phyloP scores from a whole-genome alignment of 92 coral and sea anemone species.

The Scolanthus callimorphus region DNA sequence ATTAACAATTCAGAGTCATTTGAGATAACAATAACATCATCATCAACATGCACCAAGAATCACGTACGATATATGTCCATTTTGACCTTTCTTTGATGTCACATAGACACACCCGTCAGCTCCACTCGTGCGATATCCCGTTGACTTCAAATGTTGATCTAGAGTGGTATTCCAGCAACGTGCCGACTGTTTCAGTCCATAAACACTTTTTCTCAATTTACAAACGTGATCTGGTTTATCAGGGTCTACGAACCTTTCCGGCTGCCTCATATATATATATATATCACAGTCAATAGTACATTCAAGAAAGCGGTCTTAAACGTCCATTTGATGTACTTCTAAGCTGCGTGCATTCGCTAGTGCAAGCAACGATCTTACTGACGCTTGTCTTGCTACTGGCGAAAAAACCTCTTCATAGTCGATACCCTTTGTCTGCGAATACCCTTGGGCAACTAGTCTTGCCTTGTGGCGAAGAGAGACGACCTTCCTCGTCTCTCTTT shows the following conservation, averaged over 20 bases:
- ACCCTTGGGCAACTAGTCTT: constrained; percentile 59
- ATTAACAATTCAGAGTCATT: constrained; percentile 38
- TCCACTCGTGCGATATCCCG: constrained; percentile 42
- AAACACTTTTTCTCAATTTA: constrained; percentile 33
- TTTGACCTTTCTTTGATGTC: constrained; percentile 35
- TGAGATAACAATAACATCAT: constrained; percentile 39
- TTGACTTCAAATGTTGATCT: constrained; percentile 33
- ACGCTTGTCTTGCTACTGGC: constrained; percentile 48
- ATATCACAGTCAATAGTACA: constrained; percentile 54
- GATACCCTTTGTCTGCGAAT: constrained; percentile 58
- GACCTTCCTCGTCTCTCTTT: constrained; percentile 45
- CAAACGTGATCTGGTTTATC: constrained; percentile 53
- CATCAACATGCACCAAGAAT: constrained; percentile 48
- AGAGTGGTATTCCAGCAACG: constrained; percentile 47
- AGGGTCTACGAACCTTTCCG: constrained; percentile 63
- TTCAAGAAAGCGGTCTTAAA: constrained; percentile 56
- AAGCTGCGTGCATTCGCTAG: constrained; percentile 50
- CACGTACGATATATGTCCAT: constrained; percentile 41
- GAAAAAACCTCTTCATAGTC: constrained; percentile 59
- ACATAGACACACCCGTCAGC: constrained; percentile 51
- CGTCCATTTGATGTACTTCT: constrained; percentile 41
- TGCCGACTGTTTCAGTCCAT: no score
- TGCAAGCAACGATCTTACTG: constrained; percentile 47
- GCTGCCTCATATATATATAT: no score
- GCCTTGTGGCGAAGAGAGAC: constrained; percentile 37